These are phyloP conservation scores for Haemorhous mexicanus DNA, from an alignment of 2,113 vertebrate species.

Conservation along the genomic window DNA sequence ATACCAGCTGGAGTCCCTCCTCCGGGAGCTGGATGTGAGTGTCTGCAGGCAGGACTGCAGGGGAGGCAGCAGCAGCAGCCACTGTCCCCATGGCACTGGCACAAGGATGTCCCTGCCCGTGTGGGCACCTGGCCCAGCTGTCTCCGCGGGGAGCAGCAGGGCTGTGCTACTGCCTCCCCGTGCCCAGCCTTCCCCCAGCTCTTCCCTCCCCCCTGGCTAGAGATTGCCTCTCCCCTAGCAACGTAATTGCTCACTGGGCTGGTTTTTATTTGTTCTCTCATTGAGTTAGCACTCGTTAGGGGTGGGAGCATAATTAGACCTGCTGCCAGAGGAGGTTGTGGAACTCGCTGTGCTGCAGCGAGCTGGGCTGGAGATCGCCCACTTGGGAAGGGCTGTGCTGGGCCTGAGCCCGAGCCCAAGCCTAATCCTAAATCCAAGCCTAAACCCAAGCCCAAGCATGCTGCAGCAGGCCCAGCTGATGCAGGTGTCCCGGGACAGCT, in stretches of 20 bases:
- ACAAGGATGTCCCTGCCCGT: accelerated
- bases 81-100: accelerated
- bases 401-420: accelerated
- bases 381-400: neutral
- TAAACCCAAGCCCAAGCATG: neutral
- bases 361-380: neutral
- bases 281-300: neutral
- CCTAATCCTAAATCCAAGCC: neutral
- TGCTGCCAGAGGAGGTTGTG: constrained; percentile 6
- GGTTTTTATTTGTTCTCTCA: constrained; percentile 44
- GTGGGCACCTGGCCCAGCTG: neutral
- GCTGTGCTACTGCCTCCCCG: neutral
- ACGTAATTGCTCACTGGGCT: constrained; percentile 28
- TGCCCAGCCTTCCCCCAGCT: neutral
- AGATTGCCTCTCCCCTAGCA: constrained; percentile 32
- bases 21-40: constrained; percentile 88
- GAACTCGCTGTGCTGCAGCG: neutral
- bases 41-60: neutral
- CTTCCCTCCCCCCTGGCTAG: constrained; percentile 46
- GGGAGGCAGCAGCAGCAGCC: neutral
- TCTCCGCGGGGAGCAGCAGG: neutral
- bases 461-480: neutral
- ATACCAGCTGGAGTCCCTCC: constrained; percentile 88
- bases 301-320: constrained; percentile 29
- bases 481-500: neutral